Base-by-base conservation (phyloP, 2,113 vertebrate genomes). In the Semnornis frantzii region DNA sequence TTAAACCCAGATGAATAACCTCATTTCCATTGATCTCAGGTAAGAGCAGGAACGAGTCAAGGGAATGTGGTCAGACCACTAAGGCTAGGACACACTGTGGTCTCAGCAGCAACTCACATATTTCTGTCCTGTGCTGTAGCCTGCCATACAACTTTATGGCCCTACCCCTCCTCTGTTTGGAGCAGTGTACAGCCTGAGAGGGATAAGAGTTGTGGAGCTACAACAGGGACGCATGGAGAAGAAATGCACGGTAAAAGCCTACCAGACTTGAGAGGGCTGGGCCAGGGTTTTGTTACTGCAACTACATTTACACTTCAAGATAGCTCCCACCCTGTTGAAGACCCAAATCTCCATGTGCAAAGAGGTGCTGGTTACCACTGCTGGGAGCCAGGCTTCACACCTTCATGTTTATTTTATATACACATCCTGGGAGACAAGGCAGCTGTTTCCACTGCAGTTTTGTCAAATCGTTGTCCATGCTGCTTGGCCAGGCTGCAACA, bases 391-490 rank as follows among this genome's bases (percentile, higher is more conserved):
- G 76, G 48, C 34, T 93, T 92, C 79, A 92, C 70, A 79, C n/a
- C 60, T 85, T 14, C 77, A 28, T 65, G 66, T 96, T 97, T 97
- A 96, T 96, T 96, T 80, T 95, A 97, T 93, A 87, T 69, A 96
- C 62, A 94, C 55, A 93, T 88, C 78, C 73, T 31, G 58, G 75
- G 69, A 44, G 19, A 81, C 39, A 85, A 69, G 50, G 55, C 33
- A 87, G 42, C 54, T 90, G 75, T 74, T 94, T 81, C 73, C 79
- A 75, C 25, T 54, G 63, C 4, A 1, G 23, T 75, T 84, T 72
- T 73, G 72, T 87, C 5, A 3, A 89, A 74, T 1, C 27, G 87
- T 48, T 93, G 88, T 95, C 94, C 95, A 81, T 90, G 81, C 66
- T 80, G 85, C 6, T 89, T 5, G 2, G 39, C 79, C 74, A 66